Percentiles rank a stretch among this genome's conserved stretches.
Conservation (phyloP, 2,113 vertebrate species). For the Hippocampus guttulatus region DNA sequence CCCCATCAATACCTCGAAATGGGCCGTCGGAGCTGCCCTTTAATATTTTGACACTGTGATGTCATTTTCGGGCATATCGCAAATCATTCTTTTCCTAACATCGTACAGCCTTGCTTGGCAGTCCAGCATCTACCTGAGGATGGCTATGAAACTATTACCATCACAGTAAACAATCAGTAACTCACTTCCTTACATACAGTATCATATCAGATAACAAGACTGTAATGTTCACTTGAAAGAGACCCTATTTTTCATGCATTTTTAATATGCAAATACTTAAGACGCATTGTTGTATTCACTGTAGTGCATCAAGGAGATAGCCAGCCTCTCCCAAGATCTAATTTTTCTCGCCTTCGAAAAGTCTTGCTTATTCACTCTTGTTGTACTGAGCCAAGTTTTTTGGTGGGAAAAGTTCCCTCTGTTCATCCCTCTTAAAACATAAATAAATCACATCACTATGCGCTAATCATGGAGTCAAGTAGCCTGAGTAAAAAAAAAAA, state of each 20-base stretch:
- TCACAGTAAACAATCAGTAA: constrained; percentile 21
- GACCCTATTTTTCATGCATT: constrained; percentile 51
- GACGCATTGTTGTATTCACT: constrained; percentile 60
- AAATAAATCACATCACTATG: constrained; percentile 74
- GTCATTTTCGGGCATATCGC: no score
- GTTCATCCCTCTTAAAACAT: constrained; percentile 69
- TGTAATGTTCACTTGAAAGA: constrained; percentile 41
- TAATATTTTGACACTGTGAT: no score
- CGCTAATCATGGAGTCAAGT: constrained; percentile 69
- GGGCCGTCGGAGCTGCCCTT: no score
- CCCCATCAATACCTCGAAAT: no score
- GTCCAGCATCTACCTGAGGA: constrained; percentile 15
- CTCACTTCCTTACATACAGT: constrained; percentile 19
- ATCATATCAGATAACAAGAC: constrained; percentile 49
- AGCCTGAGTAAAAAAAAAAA: constrained; percentile 37
- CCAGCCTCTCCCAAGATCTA: constrained; percentile 46
- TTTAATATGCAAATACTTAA: constrained; percentile 57
- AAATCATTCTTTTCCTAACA: no score
- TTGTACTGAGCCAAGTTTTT: constrained; percentile 63
- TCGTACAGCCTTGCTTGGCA: not conserved
- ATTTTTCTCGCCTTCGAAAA: constrained; percentile 42
- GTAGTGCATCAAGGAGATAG: constrained; percentile 58
- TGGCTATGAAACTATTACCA: constrained; percentile 19
- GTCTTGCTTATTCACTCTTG: constrained; percentile 54
- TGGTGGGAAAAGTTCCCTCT: constrained; percentile 71